Percentiles rank a stretch among this genome's conserved stretches.
Evolutionary conservation across 2,113 vertebrate species (phyloP).

Genomic region (Grammomys dolichurus): DNA sequence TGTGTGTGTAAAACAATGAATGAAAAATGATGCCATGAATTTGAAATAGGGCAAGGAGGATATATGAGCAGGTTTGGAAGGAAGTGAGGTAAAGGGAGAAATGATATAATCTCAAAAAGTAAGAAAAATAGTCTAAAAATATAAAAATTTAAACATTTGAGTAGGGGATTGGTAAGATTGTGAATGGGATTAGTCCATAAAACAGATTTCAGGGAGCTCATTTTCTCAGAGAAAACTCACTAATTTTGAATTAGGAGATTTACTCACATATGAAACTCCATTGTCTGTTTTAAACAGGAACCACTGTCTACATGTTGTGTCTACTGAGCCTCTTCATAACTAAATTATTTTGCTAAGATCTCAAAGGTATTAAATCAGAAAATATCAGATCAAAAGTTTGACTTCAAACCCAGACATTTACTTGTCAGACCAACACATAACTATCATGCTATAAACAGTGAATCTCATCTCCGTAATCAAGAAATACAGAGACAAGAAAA

Average conservation of each 20-base stretch:
- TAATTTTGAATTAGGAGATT: neutral
- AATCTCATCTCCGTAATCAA: neutral
- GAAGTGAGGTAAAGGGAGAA: neutral
- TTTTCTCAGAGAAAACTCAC: neutral
- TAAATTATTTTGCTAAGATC: neutral
- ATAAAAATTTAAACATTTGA: neutral
- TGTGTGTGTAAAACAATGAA: no score
- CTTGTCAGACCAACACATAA: neutral
- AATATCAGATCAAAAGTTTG: neutral
- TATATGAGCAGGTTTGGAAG: neutral
- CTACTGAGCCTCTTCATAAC: neutral
- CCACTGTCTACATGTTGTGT: neutral
- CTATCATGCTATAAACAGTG: neutral
- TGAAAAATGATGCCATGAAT: neutral
- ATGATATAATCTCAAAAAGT: neutral
- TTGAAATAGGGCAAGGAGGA: neutral
- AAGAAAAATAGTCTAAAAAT: neutral
- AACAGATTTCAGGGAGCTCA: neutral
- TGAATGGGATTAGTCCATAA: neutral
- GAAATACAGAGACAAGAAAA: neutral
- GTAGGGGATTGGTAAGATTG: neutral
- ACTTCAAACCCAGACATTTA: neutral
- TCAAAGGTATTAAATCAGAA: neutral
- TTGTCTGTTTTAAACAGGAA: neutral
- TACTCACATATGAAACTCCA: neutral